Conservation (phyloP, 2,797 vertebrate species). For the Diplodus sargus region DNA sequence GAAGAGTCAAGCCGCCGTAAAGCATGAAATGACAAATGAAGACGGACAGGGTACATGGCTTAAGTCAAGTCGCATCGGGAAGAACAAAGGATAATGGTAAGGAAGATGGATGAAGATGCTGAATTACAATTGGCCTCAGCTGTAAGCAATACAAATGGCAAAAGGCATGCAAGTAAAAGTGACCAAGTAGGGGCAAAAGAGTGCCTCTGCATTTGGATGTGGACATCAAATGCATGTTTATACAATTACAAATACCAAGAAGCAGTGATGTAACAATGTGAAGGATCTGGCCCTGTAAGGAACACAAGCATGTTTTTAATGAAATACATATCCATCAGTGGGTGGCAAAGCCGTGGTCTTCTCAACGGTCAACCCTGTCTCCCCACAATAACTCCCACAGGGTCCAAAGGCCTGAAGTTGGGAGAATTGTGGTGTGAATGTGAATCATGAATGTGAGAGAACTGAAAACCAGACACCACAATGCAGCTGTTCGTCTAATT, state of each 20-base stretch:
- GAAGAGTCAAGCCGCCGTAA: conserved; percentile 61
- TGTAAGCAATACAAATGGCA: conserved; percentile 49
- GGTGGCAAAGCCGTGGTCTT: not conserved
- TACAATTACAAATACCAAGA: conserved; percentile 40
- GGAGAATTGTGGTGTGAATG: not conserved
- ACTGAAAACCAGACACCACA: not conserved
- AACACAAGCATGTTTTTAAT: conserved; percentile 33
- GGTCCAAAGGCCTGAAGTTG: not conserved
- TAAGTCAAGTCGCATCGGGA: conserved; percentile 61
- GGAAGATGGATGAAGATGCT: conserved; percentile 61
- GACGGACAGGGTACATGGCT: conserved; percentile 69
- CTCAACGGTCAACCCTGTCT: conserved; percentile 12
- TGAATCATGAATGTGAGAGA: not conserved
- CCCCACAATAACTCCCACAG: not conserved
- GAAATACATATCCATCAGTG: not conserved
- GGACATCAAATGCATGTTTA: conserved; percentile 44
- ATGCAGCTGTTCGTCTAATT: not conserved
- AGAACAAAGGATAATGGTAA: conserved; percentile 66
- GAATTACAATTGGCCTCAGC: conserved; percentile 48
- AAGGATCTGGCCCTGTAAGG: conserved; percentile 31
- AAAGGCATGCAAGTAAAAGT: conserved; percentile 29
- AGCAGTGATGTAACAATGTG: conserved; percentile 36
- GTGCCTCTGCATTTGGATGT: conserved; percentile 31
- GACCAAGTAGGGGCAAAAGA: conserved; percentile 30
- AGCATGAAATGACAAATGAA: conserved; percentile 71